A percentile compares a stretch with the other conserved stretches of the same genome.
These are phyloP conservation scores for Halesus radiatus DNA, from an alignment of 1,140 invertebrate species.

Conservation along the genomic window DNA sequence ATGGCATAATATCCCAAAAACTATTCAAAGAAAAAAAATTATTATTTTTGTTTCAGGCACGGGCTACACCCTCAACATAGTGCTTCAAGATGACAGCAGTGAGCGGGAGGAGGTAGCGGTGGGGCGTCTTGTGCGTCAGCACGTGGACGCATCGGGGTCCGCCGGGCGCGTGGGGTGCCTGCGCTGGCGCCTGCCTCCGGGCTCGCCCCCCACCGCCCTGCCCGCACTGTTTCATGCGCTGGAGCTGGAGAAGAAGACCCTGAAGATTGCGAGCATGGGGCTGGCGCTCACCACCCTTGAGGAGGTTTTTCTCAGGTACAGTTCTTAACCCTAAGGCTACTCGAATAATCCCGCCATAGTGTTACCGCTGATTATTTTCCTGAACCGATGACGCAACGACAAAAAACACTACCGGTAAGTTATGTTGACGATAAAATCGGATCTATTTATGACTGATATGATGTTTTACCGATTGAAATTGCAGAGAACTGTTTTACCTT, in stretches of 20 bases:
- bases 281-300: constrained; percentile 78
- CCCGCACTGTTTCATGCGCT: constrained; percentile 70
- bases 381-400: too few species aligned
- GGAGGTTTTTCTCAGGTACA: constrained; percentile 79
- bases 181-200: background rate
- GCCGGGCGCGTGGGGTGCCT: background rate
- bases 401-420: too few species aligned
- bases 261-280: constrained; percentile 73
- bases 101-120: background rate
- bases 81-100: background rate
- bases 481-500: too few species aligned
- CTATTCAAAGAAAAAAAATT: too few species aligned
- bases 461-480: too few species aligned
- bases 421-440: too few species aligned
- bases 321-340: too few species aligned
- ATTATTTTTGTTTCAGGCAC: constrained; percentile 56
- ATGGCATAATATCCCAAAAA: too few species aligned
- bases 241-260: constrained; percentile 66
- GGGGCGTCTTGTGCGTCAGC: background rate
- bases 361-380: too few species aligned
- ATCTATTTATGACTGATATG: too few species aligned
- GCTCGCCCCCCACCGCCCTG: constrained; percentile 57
- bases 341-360: too few species aligned
- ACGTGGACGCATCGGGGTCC: background rate
- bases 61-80: constrained; percentile 55